A percentile compares a stretch with the other conserved stretches of the same genome.
Evolutionary conservation across 2,888 invertebrate species (phyloP).

Genomic region (Nymphalis polychloros): DNA sequence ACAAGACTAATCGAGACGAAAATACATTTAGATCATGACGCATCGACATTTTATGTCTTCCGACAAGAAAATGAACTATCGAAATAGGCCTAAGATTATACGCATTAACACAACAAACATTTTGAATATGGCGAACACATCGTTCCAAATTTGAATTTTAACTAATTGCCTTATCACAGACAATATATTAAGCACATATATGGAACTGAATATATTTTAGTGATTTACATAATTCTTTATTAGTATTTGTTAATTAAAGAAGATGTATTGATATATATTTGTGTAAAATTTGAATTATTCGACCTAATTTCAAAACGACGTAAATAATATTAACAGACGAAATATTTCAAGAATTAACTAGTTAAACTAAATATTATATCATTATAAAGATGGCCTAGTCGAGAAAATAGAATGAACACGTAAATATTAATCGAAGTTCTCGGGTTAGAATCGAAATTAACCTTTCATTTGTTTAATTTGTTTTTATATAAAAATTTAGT

Average conservation of each 20-base stretch:
- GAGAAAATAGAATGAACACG: too few species aligned
- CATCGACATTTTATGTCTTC: constrained; percentile 28
- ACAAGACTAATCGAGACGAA: constrained; percentile 27
- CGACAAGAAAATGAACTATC: constrained; percentile 29
- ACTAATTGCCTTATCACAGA: constrained; percentile 2
- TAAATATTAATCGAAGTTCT: too few species aligned
- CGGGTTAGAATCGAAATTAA: too few species aligned
- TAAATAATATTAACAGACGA: too few species aligned
- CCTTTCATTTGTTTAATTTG: too few species aligned
- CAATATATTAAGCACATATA: constrained; percentile 9
- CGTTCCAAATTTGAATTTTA: constrained; percentile 12
- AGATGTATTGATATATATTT: neutral
- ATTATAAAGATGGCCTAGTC: too few species aligned
- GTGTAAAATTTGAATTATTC: neutral
- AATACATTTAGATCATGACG: constrained; percentile 33
- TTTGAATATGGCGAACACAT: constrained; percentile 12
- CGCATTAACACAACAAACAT: constrained; percentile 26
- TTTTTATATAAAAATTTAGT: too few species aligned
- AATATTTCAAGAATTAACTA: too few species aligned
- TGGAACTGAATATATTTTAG: neutral
- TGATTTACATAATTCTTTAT: neutral
- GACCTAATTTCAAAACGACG: neutral
- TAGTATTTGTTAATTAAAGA: neutral
- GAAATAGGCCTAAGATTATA: constrained; percentile 21
- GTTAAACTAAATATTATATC: too few species aligned